Evolutionary conservation across 2,797 vertebrate genomes (phyloP), one percentile per base, ranked within the genome.

Genomic region (Tapirus indicus): DNA sequence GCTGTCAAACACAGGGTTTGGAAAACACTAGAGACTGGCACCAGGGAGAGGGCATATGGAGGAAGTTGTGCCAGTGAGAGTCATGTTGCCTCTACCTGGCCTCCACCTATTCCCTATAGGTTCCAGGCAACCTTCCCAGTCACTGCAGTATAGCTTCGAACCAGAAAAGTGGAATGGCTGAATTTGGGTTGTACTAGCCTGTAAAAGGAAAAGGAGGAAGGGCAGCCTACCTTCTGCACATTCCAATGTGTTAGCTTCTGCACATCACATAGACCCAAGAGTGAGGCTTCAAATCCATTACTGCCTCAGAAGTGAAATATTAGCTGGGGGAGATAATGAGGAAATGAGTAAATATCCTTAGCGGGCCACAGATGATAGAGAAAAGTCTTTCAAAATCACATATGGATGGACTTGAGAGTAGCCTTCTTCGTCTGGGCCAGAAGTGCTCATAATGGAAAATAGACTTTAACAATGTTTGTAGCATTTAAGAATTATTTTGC

Each of bases 401-500:
- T 29, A 64, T 41, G n/a, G 54, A 74, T 85, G 75, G 56, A 54
- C 47, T 93, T 84, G 68, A 94, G 92, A 95, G n/a, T 47, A 95
- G 38, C 47, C 35, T 72, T 66, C 79, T 84, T 93, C 13, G 6
- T 47, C 38, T 83, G 32, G 68, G 32, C 77, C 60, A 20, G 83
- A 95, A 91, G 90, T 38, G 38, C 60, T 91, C 69, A 32, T 86
- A 93, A 94, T 88, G 78, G 68, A 93, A 97, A 95, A 95, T 69
- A 77, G 72, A 68, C 64, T 82, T 95, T 95, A 94, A 88, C 41
- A 86, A 60, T 94, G 68, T 97, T 95, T 92, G 82, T 84, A 54
- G 80, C 86, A 82, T 72, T 95, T 58, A 93, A 85, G 62, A 94
- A 94, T 96, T 93, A 94, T 87, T 96, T 95, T 86, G 25, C 54